Conservation (phyloP, 2,113 vertebrate species). For the Ramphastos sulfuratus region DNA sequence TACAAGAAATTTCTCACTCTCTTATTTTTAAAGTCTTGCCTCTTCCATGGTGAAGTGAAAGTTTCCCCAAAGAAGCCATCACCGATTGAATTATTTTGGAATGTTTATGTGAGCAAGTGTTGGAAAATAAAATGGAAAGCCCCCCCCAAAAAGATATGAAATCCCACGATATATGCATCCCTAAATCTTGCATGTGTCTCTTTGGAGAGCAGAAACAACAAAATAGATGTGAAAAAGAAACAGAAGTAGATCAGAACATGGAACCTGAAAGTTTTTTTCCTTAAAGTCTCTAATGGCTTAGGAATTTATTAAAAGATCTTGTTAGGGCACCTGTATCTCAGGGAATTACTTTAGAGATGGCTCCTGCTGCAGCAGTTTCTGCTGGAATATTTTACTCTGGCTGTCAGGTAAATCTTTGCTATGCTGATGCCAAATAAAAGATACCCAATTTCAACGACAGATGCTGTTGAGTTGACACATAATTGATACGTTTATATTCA, state of each 20-base stretch:
- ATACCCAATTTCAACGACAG: conserved; percentile 42
- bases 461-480: conserved; percentile 53
- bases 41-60: not conserved
- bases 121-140: not conserved
- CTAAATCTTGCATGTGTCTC: not conserved
- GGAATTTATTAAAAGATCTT: not conserved
- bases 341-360: not conserved
- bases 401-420: conserved; percentile 41
- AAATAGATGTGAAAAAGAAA: not conserved
- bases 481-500: conserved; percentile 47
- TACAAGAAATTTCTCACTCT: not conserved
- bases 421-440: conserved; percentile 57
- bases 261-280: conserved; percentile 4
- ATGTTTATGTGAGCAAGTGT: not conserved
- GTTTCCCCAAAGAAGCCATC: not conserved
- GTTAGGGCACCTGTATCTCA: conserved; percentile 16
- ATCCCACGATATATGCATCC: not conserved
- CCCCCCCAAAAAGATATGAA: not conserved
- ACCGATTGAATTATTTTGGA: not conserved
- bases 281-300: not conserved
- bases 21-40: not conserved
- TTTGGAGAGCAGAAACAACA: not conserved
- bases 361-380: conserved; percentile 15
- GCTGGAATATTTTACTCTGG: conserved; percentile 47
- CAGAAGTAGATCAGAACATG: not conserved